Conservation (phyloP, 2,797 vertebrate genomes). For the Danionella dracula region DNA sequence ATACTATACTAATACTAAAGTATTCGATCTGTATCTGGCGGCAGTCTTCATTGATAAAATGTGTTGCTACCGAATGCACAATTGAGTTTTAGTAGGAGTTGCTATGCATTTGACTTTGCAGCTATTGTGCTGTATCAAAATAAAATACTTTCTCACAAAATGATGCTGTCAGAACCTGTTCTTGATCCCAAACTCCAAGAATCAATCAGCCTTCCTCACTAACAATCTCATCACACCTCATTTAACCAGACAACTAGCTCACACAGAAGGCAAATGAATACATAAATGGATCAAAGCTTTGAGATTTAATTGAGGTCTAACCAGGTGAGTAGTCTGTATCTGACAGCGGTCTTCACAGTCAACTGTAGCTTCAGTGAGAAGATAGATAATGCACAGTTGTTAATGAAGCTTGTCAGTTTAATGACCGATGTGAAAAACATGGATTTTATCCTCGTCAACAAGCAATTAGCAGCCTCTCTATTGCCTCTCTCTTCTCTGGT, state of each 20-base stretch:
- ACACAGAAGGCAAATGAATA: background rate
- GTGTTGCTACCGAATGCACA: too few species aligned
- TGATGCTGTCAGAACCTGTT: too few species aligned
- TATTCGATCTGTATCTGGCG: too few species aligned
- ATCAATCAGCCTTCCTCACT: background rate
- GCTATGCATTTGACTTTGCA: too few species aligned
- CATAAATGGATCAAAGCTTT: slow-evolving; percentile 6
- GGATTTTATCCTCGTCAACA: slow-evolving; percentile 16
- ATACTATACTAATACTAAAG: too few species aligned
- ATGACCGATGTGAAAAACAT: slow-evolving; percentile 14
- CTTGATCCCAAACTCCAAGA: too few species aligned
- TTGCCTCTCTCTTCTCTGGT: background rate
- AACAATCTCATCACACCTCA: background rate
- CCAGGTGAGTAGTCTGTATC: slow-evolving; percentile 21
- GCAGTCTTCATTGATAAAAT: too few species aligned
- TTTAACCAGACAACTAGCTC: background rate
- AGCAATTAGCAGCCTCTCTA: slow-evolving; percentile 19
- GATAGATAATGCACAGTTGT: slow-evolving; percentile 6
- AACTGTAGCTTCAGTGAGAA: slow-evolving; percentile 1
- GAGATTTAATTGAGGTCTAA: slow-evolving; percentile 22
- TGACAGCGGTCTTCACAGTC: slow-evolving; percentile 9
- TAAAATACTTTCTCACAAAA: too few species aligned
- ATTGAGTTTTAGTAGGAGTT: too few species aligned
- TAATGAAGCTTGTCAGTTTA: slow-evolving; percentile 20
- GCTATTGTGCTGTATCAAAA: too few species aligned